Percentiles rank a stretch among this genome's conserved stretches.
Conservation (phyloP, 2,888 invertebrate genomes). For the Callyntrura sp. region DNA sequence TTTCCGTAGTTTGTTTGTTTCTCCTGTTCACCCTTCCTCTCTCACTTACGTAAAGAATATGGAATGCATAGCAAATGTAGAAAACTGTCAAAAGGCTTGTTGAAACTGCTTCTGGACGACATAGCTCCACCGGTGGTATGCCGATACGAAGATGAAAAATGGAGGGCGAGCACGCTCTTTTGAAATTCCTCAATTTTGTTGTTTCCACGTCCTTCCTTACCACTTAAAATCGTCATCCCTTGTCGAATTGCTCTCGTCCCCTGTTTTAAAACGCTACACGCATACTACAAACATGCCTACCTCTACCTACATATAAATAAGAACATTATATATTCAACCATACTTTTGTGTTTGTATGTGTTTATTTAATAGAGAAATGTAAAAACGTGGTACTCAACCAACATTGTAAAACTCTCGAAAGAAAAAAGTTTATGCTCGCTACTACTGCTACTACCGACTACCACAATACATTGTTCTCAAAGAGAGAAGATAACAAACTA, state of each 20-base stretch:
- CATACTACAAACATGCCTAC: neutral
- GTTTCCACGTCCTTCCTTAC: slow-evolving; percentile 41
- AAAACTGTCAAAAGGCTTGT: slow-evolving; percentile 8
- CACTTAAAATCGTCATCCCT: slow-evolving; percentile 60
- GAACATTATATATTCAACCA: neutral
- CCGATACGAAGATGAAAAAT: slow-evolving; percentile 82
- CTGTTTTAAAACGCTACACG: neutral
- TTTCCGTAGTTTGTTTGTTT: neutral
- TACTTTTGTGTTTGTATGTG: neutral
- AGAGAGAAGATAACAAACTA: slow-evolving; percentile 38
- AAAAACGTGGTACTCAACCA: too few species aligned
- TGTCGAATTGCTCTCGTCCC: slow-evolving; percentile 25
- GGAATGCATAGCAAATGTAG: slow-evolving; percentile 34
- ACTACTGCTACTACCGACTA: neutral
- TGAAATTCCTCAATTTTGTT: slow-evolving; percentile 72
- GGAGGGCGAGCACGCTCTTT: slow-evolving; percentile 79
- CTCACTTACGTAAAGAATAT: neutral
- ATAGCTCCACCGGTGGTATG: slow-evolving; percentile 35
- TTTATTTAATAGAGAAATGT: neutral
- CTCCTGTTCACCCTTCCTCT: neutral
- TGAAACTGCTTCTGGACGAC: neutral
- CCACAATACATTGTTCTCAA: neutral
- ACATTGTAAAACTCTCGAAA: neutral
- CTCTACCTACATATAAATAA: neutral
- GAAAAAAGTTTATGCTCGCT: neutral